Percentiles rank a stretch among this genome's conserved stretches.
Conservation (phyloP, 2,113 vertebrate species). For the Cyphomyrus discorhynchus region DNA sequence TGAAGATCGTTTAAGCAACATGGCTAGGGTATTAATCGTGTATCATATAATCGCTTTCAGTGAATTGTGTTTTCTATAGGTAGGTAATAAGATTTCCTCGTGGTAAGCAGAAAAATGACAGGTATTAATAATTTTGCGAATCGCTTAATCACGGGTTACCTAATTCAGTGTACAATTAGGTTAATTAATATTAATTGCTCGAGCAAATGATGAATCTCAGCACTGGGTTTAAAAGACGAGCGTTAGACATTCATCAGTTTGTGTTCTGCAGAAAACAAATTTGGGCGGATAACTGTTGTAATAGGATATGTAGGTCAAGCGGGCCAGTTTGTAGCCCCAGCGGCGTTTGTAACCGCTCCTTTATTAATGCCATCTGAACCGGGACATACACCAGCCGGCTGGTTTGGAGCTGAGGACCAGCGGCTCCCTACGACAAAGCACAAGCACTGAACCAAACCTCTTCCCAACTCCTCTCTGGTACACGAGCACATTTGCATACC, state of each 20-base stretch:
- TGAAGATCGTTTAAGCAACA: neutral
- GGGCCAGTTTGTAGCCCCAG: neutral
- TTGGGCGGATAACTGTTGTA: conserved; percentile 6
- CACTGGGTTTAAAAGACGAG: neutral
- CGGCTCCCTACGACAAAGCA: neutral
- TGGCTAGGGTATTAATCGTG: neutral
- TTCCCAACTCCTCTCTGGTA: neutral
- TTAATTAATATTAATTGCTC: neutral
- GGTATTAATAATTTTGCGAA: neutral
- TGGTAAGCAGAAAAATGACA: neutral
- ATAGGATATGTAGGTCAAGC: conserved; percentile 18
- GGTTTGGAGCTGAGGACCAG: neutral
- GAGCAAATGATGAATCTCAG: neutral
- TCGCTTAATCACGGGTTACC: neutral
- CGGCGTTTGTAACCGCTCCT: neutral
- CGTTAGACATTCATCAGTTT: neutral
- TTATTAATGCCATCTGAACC: neutral
- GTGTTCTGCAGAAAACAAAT: neutral
- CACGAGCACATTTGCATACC: neutral
- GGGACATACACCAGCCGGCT: neutral
- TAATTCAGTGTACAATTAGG: neutral
- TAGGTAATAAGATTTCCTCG: neutral
- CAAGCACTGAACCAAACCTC: neutral
- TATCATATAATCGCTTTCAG: conserved; percentile 4
- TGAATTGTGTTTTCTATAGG: neutral